Conservation (phyloP, 2,113 vertebrate species). For the Elephantulus edwardii region DNA sequence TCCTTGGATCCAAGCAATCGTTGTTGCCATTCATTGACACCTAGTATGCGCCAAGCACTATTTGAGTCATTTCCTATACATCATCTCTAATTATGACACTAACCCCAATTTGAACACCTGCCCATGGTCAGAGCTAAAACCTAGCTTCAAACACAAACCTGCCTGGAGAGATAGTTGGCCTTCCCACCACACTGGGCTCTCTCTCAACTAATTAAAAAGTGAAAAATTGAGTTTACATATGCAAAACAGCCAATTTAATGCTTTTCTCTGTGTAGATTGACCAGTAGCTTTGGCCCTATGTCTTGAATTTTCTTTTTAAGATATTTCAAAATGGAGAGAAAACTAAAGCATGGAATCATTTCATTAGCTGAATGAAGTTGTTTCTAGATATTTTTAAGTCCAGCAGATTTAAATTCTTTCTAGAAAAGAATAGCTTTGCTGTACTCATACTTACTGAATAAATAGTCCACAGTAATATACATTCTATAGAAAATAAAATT, state of each 20-base stretch:
- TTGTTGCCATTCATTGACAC: not conserved
- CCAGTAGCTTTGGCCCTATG: not conserved
- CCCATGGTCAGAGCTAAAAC: constrained; percentile 11
- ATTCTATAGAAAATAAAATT: not conserved
- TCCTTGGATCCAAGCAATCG: not conserved
- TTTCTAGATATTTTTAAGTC: not conserved
- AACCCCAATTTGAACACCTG: not conserved
- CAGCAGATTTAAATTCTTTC: not conserved
- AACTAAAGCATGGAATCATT: constrained; percentile 8
- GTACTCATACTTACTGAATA: constrained; percentile 23
- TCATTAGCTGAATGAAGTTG: not conserved
- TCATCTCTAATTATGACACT: not conserved
- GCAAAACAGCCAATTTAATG: constrained; percentile 6
- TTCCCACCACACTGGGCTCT: not conserved
- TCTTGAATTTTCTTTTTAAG: constrained; percentile 32
- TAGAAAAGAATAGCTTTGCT: not conserved
- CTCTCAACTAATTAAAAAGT: not conserved
- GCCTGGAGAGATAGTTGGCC: not conserved
- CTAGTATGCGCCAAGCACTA: not conserved
- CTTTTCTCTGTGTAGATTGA: not conserved
- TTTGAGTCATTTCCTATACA: not conserved
- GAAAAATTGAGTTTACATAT: not conserved
- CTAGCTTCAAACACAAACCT: not conserved
- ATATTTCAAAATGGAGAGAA: not conserved
- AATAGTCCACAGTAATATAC: not conserved